Percentiles rank a stretch among this genome's conserved stretches.
Evolutionary conservation across 2,888 invertebrate genomes (phyloP).

Genomic region (Allophyes oxyacanthae): DNA sequence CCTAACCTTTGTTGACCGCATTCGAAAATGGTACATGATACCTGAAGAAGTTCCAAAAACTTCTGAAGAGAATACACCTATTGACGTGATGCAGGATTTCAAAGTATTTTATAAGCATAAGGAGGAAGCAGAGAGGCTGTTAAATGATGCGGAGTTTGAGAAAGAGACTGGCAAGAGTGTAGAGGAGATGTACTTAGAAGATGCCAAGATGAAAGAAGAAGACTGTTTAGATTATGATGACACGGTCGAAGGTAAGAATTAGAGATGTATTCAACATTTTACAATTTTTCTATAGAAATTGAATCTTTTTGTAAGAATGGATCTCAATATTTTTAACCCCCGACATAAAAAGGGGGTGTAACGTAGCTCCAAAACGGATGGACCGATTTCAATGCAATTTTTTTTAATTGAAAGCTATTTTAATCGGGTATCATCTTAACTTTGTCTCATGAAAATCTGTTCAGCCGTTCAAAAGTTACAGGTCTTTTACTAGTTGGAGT

Average conservation of each 20-base stretch:
- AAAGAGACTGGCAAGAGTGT: constrained; percentile 71
- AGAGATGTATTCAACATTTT: too few relatives aligned
- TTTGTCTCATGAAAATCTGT: too few relatives aligned
- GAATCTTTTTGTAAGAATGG: too few relatives aligned
- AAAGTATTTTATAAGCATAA: constrained; percentile 75
- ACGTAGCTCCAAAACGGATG: too few relatives aligned
- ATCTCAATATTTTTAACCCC: too few relatives aligned
- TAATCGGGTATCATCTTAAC: too few relatives aligned
- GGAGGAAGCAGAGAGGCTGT: constrained; percentile 73
- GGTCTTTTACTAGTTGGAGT: too few relatives aligned
- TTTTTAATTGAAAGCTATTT: too few relatives aligned
- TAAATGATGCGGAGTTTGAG: constrained; percentile 75
- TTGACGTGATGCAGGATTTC: constrained; percentile 74
- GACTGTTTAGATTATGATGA: constrained; percentile 76
- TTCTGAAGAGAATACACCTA: constrained; percentile 19
- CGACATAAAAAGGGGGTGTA: too few relatives aligned
- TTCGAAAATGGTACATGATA: constrained; percentile 87
- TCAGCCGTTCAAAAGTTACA: too few relatives aligned
- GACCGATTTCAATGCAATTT: too few relatives aligned
- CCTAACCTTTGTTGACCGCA: constrained; percentile 90
- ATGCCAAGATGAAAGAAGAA: constrained; percentile 77
- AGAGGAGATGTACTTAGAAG: constrained; percentile 88
- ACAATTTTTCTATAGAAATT: too few relatives aligned
- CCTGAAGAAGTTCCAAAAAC: constrained; percentile 14
- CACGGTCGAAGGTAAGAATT: constrained; percentile 69